Base-by-base conservation (phyloP, 2,797 vertebrate species). In the Emys orbicularis region DNA sequence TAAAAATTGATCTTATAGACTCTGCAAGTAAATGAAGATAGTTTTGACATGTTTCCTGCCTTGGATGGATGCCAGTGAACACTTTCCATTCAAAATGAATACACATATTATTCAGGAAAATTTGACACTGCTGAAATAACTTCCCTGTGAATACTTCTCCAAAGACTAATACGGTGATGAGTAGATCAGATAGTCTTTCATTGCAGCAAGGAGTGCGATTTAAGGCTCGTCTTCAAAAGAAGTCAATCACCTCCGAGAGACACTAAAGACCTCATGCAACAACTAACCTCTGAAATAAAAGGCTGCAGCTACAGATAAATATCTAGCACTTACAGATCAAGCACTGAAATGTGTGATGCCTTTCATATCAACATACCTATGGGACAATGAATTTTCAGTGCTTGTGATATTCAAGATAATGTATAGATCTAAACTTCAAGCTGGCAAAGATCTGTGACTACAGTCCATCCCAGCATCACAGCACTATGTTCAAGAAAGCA, bases 61-160 rank as follows among this genome's bases (percentile, higher is more conserved):
- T 84, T 83, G 92, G 68, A 76, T 86, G 56, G 8, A 6, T 31
- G 68, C 56, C 90, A 88, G 52, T 90, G 34, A 88, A 53, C 56
- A 93, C 44, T 82, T 92, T 92, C 56, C 49, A 57, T 91, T 94
- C 84, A 87, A 92, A 95, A 92, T 57, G 41, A 92, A 91, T 82
- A 87, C 29, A 87, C 34, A 54, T 72, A 91, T 92, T 93, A 92
- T 79, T 86, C 83, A 92, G 13, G 57, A 95, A 95, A 87, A 87
- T 86, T 79, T 91, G 79, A 91, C 81, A 41, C 74, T 79, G 79
- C 72, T 86, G 88, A 95, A 92, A 92, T 86, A 96, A 91, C 21
- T 27, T 89, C 52, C 81, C n/a, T 49, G 52, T 44, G 81, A 81
- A 77, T 37, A 89, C 50, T 1, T 92, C 65, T 81, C 85, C 85